Evolutionary conservation across 2,113 vertebrate genomes (phyloP).

Genomic region (sheep (Ovis aries)): DNA sequence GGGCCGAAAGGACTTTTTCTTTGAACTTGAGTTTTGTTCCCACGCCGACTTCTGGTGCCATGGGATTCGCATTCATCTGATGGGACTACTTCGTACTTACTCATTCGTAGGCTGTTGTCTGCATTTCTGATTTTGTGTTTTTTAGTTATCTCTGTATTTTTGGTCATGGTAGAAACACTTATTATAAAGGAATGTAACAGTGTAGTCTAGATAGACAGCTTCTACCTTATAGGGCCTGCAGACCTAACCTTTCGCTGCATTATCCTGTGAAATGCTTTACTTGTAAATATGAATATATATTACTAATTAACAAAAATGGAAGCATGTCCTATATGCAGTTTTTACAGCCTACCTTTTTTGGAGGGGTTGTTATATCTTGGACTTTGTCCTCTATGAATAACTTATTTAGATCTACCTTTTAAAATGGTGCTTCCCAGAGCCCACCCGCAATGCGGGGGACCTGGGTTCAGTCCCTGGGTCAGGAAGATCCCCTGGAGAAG

Average conservation of each 20-base stretch:
- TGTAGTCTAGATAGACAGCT: background rate
- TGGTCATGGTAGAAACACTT: background rate
- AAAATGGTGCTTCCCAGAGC: background rate
- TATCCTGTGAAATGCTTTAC: background rate
- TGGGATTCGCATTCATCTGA: background rate
- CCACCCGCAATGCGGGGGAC: fast-evolving
- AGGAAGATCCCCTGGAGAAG: background rate
- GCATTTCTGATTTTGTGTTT: background rate
- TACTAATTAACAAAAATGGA: background rate
- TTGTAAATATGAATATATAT: background rate
- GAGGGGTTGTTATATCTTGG: background rate
- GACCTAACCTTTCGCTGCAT: background rate
- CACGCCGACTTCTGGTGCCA: background rate
- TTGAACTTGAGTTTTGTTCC: background rate
- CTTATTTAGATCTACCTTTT: background rate
- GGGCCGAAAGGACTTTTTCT: background rate
- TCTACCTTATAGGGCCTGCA: background rate
- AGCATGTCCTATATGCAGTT: background rate
- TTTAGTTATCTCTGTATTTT: background rate
- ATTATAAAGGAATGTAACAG: background rate
- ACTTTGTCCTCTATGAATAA: background rate
- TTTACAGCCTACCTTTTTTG: background rate
- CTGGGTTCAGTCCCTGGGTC: background rate
- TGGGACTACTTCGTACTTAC: background rate
- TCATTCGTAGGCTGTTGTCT: background rate